Evolutionary conservation across 2,888 invertebrate genomes (phyloP).

Genomic region (Pristionchus arcanus): DNA sequence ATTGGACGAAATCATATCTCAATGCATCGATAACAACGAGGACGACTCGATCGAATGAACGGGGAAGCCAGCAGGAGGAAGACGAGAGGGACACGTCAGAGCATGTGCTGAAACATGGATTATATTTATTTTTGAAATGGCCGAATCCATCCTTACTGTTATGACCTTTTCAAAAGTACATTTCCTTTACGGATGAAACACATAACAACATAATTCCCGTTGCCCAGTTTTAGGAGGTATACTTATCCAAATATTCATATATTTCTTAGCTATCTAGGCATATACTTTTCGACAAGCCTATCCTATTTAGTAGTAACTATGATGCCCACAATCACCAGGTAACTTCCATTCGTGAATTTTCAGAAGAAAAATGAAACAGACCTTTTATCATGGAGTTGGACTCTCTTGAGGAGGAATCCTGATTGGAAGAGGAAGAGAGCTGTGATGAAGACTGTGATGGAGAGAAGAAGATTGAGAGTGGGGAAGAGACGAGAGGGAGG

Average conservation of each 20-base stretch:
- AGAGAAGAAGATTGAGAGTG: slow-evolving; percentile 30
- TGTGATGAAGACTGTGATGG: slow-evolving; percentile 55
- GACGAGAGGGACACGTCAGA: slow-evolving; percentile 30
- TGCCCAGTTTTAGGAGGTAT: no score
- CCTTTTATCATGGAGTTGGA: slow-evolving; percentile 61
- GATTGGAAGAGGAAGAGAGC: slow-evolving; percentile 75
- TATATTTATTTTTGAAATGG: no score
- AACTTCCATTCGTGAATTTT: no score
- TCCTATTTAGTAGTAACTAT: no score
- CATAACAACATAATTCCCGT: no score
- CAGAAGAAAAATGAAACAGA: neutral
- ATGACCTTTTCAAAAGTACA: no score
- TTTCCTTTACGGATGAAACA: no score
- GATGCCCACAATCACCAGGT: no score
- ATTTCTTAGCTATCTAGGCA: no score
- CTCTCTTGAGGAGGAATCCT: slow-evolving; percentile 76
- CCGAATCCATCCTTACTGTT: no score
- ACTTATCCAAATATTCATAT: no score
- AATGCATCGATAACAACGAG: slow-evolving; percentile 81
- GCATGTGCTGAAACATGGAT: slow-evolving; percentile 38
- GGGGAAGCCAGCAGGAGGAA: slow-evolving; percentile 80
- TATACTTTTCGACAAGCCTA: no score
- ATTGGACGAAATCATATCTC: slow-evolving; percentile 73
- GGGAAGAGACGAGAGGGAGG: slow-evolving; percentile 49
- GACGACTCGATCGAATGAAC: slow-evolving; percentile 79